A percentile compares a stretch with the other conserved stretches of the same genome.
These are phyloP conservation scores for Nerophis ophidion DNA, from an alignment of 2,113 vertebrate species.

Conservation along the genomic window DNA sequence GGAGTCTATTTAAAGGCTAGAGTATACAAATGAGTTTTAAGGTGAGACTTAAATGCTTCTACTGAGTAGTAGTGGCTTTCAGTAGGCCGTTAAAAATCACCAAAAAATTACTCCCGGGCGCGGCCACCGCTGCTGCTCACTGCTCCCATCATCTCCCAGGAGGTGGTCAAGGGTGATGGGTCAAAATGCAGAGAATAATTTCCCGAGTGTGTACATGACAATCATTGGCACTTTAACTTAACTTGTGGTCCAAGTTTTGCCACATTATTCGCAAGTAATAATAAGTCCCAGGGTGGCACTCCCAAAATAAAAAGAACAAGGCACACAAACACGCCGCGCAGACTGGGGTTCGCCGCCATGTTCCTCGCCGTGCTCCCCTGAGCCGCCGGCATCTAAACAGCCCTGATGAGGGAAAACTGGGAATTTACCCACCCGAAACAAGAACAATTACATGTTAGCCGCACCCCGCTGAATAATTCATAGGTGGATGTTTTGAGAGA, in stretches of 20 bases:
- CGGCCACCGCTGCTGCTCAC: too few relatives aligned
- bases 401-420: slow-evolving; percentile 52
- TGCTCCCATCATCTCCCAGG: too few relatives aligned
- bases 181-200: too few relatives aligned
- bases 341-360: slow-evolving; percentile 14
- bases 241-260: slow-evolving; percentile 27
- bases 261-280: slow-evolving; percentile 31
- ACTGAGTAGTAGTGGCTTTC: too few relatives aligned
- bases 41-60: too few relatives aligned
- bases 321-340: slow-evolving; percentile 7
- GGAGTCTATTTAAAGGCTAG: too few relatives aligned
- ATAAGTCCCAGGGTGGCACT: slow-evolving; percentile 40
- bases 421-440: slow-evolving; percentile 56
- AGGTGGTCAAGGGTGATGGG: too few relatives aligned
- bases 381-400: slow-evolving; percentile 37
- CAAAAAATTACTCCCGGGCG: too few relatives aligned
- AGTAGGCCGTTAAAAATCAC: too few relatives aligned
- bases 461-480: slow-evolving; percentile 53
- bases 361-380: slow-evolving; percentile 28
- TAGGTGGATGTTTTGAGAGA: slow-evolving; percentile 39
- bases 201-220: too few relatives aligned
- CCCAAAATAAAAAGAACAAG: slow-evolving; percentile 54
- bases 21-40: too few relatives aligned
- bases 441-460: slow-evolving; percentile 49
- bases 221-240: too few relatives aligned